Base-by-base conservation (phyloP, 2,797 vertebrate species). In the Muscicapa striata region DNA sequence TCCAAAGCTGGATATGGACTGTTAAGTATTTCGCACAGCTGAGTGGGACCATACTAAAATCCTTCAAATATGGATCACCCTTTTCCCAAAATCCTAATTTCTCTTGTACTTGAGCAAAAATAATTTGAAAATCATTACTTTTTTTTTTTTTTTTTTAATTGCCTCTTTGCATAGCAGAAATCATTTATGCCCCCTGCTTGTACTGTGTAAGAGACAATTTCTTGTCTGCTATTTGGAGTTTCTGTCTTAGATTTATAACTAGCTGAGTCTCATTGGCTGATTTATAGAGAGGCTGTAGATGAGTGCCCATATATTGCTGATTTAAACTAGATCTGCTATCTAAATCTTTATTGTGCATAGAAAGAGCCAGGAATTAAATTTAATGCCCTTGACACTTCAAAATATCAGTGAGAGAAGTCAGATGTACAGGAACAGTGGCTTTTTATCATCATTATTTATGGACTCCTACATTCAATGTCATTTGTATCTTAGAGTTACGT, bases 301-400 rank as follows among this genome's bases (percentile, higher is more conserved):
- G 77, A 88, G 57, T 82, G 57, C 89, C 57, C 22, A 12, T 30
- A 48, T 69, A 82, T 45, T 84, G 36, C 63, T 85, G 69, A 30
- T 95, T 89, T 87, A 89, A 95, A 84, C 51, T 52, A 49, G 51
- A 90, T 79, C 17, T 21, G 58, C 66, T 89, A 68, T 59, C 73
- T 84, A 73, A 86, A 88, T 87, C 54, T 48, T 87, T 87, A 77
- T 81, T 94, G 40, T 58, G 79, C 87, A 89, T 79, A 81, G 40
- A 89, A 87, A 94, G 66, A 87, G 29, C 8, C 41, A 91, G 69
- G 73, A 93, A 88, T 86, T 78, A 81, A 82, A 86, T 74, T 84
- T 87, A 84, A 75, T 95, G 45, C 23, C 57, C 87, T 94, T 64
- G 59, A 87, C 59, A 64, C 51, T 68, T 49, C 77, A 48, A 61